Evolutionary conservation across 2,113 vertebrate species (phyloP).

Genomic region (Channa argus): DNA sequence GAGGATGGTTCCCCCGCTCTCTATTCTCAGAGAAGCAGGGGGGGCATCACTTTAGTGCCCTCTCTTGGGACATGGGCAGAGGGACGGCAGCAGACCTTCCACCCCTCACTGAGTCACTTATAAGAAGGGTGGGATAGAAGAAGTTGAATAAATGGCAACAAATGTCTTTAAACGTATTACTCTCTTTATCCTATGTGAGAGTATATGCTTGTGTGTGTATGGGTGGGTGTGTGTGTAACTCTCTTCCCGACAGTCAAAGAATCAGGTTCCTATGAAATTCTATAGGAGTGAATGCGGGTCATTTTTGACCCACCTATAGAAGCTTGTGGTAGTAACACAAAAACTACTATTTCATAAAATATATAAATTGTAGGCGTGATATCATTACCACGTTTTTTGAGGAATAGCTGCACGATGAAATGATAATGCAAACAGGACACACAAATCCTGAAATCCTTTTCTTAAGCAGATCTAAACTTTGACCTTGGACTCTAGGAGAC

Average conservation of each 20-base stretch:
- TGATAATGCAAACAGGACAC: not conserved
- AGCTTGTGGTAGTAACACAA: no score
- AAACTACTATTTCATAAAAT: no score
- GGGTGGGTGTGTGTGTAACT: no score
- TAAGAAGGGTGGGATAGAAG: conserved; percentile 7
- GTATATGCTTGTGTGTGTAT: no score
- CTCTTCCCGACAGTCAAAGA: no score
- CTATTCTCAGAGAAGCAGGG: conserved; percentile 17
- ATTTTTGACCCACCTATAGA: no score
- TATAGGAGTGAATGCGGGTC: no score
- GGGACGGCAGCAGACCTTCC: conserved; percentile 20
- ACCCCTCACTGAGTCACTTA: conserved; percentile 11
- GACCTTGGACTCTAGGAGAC: not conserved
- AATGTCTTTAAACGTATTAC: not conserved
- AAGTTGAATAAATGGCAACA: conserved; percentile 19
- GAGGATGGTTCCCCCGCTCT: conserved; percentile 30
- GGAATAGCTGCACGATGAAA: no score
- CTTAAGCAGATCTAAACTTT: not conserved
- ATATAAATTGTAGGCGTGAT: no score
- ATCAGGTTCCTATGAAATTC: no score
- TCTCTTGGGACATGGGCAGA: conserved; percentile 22
- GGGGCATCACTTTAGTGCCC: conserved; percentile 4
- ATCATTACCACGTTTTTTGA: no score
- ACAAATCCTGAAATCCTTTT: not conserved
- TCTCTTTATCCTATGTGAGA: no score